phyloP scores from a whole-genome alignment of 2,113 vertebrate species.

The Erythrocercus mccallii region DNA sequence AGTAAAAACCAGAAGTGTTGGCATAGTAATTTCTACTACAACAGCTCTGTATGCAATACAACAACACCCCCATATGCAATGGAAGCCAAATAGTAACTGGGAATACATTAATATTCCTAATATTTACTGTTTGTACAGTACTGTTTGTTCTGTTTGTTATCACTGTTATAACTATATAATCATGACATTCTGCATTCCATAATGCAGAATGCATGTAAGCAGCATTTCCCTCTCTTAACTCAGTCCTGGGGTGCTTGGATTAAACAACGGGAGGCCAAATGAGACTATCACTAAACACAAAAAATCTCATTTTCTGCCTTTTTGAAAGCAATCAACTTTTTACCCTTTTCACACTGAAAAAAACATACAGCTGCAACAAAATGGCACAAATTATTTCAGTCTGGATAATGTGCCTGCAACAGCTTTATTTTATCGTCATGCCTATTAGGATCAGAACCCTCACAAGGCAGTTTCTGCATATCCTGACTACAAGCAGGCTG shows the following conservation, averaged over 20 bases:
- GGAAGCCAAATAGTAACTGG: not conserved
- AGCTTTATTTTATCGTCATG: not conserved
- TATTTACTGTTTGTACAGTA: not conserved
- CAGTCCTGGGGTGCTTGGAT: not conserved
- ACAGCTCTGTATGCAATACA: not conserved
- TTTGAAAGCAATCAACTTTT: not conserved
- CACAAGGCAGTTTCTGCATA: not conserved
- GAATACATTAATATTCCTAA: not conserved
- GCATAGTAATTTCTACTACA: not conserved
- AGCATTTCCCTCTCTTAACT: not conserved
- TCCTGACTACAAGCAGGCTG: not conserved
- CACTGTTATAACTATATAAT: not conserved
- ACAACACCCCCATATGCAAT: accelerated
- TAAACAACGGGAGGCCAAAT: not conserved
- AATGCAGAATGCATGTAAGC: not conserved
- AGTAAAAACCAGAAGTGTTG: not conserved
- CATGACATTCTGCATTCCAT: not conserved
- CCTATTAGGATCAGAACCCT: not conserved
- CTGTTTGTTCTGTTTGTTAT: too few relatives aligned
- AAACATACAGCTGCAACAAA: not conserved
- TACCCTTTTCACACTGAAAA: not conserved
- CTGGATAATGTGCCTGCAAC: not conserved
- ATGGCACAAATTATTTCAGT: not conserved
- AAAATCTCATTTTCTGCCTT: not conserved
- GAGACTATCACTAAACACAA: not conserved